Evolutionary conservation across 2,888 invertebrate genomes (phyloP).

Genomic region (Mycalesis mineus): DNA sequence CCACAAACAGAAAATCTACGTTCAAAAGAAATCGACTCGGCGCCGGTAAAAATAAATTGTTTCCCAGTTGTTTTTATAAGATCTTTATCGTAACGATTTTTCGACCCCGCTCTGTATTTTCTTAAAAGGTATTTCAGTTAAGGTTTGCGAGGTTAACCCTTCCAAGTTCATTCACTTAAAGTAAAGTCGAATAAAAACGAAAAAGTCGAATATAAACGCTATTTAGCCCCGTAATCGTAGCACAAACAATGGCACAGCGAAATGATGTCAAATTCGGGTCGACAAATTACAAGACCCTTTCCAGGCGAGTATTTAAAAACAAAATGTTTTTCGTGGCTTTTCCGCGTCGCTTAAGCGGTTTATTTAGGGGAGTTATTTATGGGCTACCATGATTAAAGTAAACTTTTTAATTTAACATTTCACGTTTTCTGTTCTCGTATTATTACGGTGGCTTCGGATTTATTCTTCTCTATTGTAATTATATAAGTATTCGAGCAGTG

Average conservation of each 20-base stretch:
- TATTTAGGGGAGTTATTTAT: slow-evolving; percentile 29
- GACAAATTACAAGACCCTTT: slow-evolving; percentile 75
- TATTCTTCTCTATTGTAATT: neutral
- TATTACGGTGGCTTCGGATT: neutral
- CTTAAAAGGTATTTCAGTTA: slow-evolving; percentile 63
- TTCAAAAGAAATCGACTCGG: slow-evolving; percentile 15
- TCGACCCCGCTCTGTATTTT: slow-evolving; percentile 33
- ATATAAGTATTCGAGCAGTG: too few relatives aligned
- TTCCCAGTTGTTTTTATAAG: slow-evolving; percentile 24
- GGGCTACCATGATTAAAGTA: slow-evolving; percentile 22
- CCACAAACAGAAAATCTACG: neutral
- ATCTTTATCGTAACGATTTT: slow-evolving; percentile 30
- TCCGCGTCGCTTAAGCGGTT: slow-evolving; percentile 29
- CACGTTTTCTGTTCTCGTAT: neutral
- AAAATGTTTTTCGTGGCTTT: slow-evolving; percentile 43
- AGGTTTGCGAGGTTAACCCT: slow-evolving; percentile 61
- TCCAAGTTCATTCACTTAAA: slow-evolving; percentile 61
- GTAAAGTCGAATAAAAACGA: slow-evolving; percentile 58
- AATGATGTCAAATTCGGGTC: slow-evolving; percentile 72
- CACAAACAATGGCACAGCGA: slow-evolving; percentile 70
- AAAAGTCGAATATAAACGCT: slow-evolving; percentile 69
- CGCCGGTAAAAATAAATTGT: slow-evolving; percentile 19
- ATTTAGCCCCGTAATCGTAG: slow-evolving; percentile 74
- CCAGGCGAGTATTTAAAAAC: slow-evolving; percentile 56
- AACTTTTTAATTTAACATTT: slow-evolving; percentile 23